Evolutionary conservation across 2,888 invertebrate genomes (phyloP).

Genomic region (Punctoribates punctum): DNA sequence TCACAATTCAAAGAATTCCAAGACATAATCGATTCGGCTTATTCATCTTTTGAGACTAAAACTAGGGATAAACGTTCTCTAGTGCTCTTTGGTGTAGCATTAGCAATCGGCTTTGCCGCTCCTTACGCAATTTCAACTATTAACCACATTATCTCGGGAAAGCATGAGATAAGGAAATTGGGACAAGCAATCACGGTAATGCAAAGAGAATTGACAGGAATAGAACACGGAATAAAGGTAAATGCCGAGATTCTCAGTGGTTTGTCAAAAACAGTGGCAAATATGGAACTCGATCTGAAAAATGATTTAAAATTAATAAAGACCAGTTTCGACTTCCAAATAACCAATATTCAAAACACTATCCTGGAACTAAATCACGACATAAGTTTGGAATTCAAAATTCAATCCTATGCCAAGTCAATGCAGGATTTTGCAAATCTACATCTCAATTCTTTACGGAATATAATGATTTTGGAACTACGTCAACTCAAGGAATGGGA

Average conservation of each 20-base stretch:
- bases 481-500: neutral
- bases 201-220: too few species aligned
- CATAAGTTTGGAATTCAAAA: neutral
- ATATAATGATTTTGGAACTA: neutral
- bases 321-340: neutral
- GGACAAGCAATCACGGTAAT: too few species aligned
- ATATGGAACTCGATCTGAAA: too few species aligned
- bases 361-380: neutral
- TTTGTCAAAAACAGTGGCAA: too few species aligned
- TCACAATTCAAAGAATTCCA: neutral
- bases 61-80: neutral
- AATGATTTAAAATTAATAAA: too few species aligned
- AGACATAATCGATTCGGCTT: neutral
- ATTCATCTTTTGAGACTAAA: neutral
- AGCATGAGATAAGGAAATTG: too few species aligned
- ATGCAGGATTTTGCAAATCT: neutral
- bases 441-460: neutral
- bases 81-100: neutral
- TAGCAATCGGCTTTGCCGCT: neutral
- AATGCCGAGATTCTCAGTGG: too few species aligned
- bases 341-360: neutral
- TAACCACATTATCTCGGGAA: too few species aligned
- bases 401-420: neutral
- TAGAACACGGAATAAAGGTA: too few species aligned
- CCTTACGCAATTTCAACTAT: neutral